phyloP scores from a whole-genome alignment of 2,797 vertebrate species.

The Siniperca obscura region DNA sequence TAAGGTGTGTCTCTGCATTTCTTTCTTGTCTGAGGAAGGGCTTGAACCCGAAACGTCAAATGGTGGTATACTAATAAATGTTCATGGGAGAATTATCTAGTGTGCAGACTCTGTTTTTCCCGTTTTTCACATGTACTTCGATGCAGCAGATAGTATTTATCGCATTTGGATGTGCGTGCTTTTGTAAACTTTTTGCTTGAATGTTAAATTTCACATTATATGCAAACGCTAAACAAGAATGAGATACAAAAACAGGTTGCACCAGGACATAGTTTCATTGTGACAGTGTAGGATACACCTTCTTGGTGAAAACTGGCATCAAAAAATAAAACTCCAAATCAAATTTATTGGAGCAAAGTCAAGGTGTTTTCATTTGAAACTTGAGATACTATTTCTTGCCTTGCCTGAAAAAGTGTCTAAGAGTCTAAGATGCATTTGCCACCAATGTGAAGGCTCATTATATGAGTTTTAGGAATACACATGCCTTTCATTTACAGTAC shows the following conservation, averaged over 20 bases:
- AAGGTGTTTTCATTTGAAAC: background rate
- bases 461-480: background rate
- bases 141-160: too few relatives aligned
- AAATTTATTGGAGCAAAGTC: background rate
- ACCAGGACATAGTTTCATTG: background rate
- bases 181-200: too few relatives aligned
- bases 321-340: background rate
- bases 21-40: too few relatives aligned
- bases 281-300: background rate
- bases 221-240: background rate
- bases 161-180: too few relatives aligned
- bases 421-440: background rate
- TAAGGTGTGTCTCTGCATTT: too few relatives aligned
- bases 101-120: too few relatives aligned
- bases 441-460: background rate
- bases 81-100: too few relatives aligned
- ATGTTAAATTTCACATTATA: background rate
- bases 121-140: too few relatives aligned
- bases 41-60: too few relatives aligned
- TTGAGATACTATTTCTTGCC: background rate
- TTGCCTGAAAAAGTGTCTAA: background rate
- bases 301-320: background rate
- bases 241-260: constrained; percentile 7
- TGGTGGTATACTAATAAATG: too few relatives aligned
- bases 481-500: background rate